Base-by-base conservation (phyloP, 2,797 vertebrate species). In the Pseudochirops corinnae region DNA sequence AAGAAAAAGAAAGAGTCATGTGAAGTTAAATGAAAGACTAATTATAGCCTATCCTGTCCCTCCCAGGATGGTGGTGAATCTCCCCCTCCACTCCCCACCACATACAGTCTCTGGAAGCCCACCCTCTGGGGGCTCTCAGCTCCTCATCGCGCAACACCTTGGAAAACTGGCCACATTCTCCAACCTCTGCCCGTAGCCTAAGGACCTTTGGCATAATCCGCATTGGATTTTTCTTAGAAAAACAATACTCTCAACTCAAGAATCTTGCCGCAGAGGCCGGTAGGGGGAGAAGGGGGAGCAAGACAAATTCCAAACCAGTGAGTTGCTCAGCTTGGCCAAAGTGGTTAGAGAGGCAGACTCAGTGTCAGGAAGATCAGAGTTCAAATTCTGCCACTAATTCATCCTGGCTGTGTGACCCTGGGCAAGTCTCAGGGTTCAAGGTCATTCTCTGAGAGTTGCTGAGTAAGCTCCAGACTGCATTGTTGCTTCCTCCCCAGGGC, bases 121-220 rank as follows among this genome's bases (percentile, higher is more conserved):
- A 24, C 24, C 31, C 16, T 13, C 31, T 92, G 14, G 4, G 39
- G 52, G 56, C 92, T 56, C 52, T 74, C 14, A 74, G 2, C n/a
- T 74, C 62, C 62, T 74, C 62, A 74, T 74, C 62, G 62, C 21
- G 62, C 62, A 74, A 74, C 62, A 74, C 62, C 62, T 74, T 74
- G 62, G 62, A 74, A 74, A 74, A 18, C n/a, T 90, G 46, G 90
- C 90, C 90, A 90, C 90, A 90, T 50, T 50, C 46, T 50, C 52
- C 46, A 50, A 90, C 10, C 90, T 50, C 46, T 90, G 90, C 28
- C 90, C 52, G 9, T 90, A 53, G 90, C 90, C 90, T 90, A 50
- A 50, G 90, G 90, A 90, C 90, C 90, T 90, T 90, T 90, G 90
- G 90, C 90, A 90, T 90, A 90, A 53, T 90, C 90, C 90, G 53